Conservation (phyloP, 2,113 vertebrate species). For the Ascaphus truei region DNA sequence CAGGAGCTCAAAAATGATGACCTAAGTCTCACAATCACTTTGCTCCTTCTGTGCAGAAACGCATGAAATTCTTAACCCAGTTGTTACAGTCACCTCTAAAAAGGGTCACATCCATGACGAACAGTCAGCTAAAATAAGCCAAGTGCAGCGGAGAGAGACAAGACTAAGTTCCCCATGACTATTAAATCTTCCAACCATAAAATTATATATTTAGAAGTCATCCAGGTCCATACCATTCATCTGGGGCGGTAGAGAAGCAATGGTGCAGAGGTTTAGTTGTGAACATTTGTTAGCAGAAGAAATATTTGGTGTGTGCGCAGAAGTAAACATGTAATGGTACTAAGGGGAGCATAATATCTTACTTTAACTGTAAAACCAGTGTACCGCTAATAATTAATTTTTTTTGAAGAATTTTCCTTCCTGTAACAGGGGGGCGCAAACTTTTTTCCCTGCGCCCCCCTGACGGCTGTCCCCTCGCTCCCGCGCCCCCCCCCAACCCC, state of each 20-base stretch:
- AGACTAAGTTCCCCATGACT: not conserved
- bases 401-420: too few species aligned
- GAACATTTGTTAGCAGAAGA: not conserved
- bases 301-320: too few species aligned
- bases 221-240: too few species aligned
- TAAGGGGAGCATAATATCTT: too few species aligned
- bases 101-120: not conserved
- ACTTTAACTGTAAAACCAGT: too few species aligned
- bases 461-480: too few species aligned
- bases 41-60: not conserved
- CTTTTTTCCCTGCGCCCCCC: too few species aligned
- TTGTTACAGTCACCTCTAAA: conserved; percentile 9
- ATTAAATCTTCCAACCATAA: not conserved
- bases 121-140: conserved; percentile 4
- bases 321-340: too few species aligned
- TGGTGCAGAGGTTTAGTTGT: not conserved
- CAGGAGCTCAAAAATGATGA: not conserved
- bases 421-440: too few species aligned
- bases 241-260: too few species aligned
- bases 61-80: conserved; percentile 14
- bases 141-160: not conserved
- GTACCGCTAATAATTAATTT: too few species aligned
- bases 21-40: not conserved
- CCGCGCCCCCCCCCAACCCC: too few species aligned
- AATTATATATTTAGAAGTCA: not conserved